Conservation (phyloP, 2,888 invertebrate species). For the Mylabris sibirica region DNA sequence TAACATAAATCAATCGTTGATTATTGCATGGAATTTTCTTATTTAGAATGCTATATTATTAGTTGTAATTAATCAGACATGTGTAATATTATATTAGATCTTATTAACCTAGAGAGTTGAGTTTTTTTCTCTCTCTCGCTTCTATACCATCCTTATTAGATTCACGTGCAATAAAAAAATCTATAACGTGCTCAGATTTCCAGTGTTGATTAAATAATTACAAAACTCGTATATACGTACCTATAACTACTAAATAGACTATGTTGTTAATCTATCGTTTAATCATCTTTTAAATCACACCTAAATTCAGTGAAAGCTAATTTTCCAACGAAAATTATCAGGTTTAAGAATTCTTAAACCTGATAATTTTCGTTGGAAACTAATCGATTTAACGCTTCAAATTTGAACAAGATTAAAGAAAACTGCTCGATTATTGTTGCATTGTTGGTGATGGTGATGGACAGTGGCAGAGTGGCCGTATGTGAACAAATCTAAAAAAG, state of each 20-base stretch:
- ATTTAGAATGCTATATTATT: constrained; percentile 34
- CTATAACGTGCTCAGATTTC: constrained; percentile 45
- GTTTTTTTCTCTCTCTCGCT: constrained; percentile 33
- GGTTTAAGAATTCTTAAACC: no score
- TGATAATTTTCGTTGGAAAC: not conserved
- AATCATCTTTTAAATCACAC: constrained; percentile 10
- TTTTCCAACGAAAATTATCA: no score
- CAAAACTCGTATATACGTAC: constrained; percentile 36
- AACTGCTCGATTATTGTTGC: not conserved
- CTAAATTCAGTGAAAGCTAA: no score
- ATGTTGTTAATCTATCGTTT: constrained; percentile 19
- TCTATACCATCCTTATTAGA: constrained; percentile 32
- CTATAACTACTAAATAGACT: no score
- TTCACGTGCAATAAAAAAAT: constrained; percentile 45
- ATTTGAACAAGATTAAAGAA: not conserved
- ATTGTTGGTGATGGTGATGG: no score
- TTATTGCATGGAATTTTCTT: constrained; percentile 31
- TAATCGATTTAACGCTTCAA: not conserved
- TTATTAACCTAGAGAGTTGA: constrained; percentile 38
- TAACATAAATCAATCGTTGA: constrained; percentile 19
- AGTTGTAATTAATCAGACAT: constrained; percentile 43
- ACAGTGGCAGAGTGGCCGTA: no score
- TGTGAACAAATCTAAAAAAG: no score
- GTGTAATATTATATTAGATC: constrained; percentile 29
- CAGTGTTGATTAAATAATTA: constrained; percentile 42